Evolutionary conservation across 1,140 invertebrate genomes (phyloP), one percentile per base, ranked within the genome.

Genomic region (Calephelis virginiensis): DNA sequence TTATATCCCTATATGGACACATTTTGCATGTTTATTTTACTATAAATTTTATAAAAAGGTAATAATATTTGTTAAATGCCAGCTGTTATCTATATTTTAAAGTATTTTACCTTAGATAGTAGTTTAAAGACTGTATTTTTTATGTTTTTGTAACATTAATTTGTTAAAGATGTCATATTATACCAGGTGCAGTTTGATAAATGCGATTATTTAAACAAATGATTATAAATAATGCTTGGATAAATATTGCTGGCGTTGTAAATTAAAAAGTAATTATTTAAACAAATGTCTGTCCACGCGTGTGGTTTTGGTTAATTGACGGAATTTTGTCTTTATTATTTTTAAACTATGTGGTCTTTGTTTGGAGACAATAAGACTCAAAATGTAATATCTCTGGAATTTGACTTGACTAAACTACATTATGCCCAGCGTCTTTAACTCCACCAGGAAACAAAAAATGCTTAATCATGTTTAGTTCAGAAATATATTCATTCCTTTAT

Each of bases 1-100:
- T 28, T 37, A 37, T 37, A 28, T 56, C 28, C 14, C 9, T 8
- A 13, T 46, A 12, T 47, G 43, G n/a, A 11, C 17, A 63, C 61
- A 13, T 62, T 47, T 46, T 45, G 13, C 45, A 62, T 12, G 13
- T 46, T 46, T 46, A n/a, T 63, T 63, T 49, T 28, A 48, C 62
- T 46, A 49, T 12, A 49, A 38, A 46, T 64, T 47, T 47, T 38
- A 37, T 56, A 28, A 56, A 56, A 28, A 37, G 28, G 17, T 9
- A 43, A 43, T 43, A 43, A 43, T 43, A 43, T 12, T 56, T 56
- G 53, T 56, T 56, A 28, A 28, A 56, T 56, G 17, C 12, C 53
- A 56, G 28, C 53, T 17, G 17, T 37, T 56, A 56, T 56, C 53
- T 56, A 12, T 9, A 56, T 56, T 56, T 37, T 12, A 10, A 12